Percentiles rank a stretch among this genome's conserved stretches.
phyloP scores from a whole-genome alignment of 2,797 vertebrate species.

The Rhinichthys osculus region DNA sequence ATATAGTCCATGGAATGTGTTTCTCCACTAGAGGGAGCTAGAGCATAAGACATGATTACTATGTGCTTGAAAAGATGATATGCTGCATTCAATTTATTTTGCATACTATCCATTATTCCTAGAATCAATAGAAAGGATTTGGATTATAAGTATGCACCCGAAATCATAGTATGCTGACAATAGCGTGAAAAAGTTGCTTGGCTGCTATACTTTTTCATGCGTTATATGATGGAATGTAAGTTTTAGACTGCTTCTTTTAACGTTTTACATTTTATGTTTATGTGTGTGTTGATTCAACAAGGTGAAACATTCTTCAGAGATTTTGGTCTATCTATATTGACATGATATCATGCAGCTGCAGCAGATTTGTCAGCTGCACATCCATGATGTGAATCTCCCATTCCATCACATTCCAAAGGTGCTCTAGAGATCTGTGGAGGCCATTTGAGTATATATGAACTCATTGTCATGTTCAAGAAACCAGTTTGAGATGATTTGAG shows the following conservation, averaged over 20 bases:
- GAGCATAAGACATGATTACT: slow-evolving; percentile 19
- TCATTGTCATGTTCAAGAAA: not conserved
- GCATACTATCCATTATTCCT: not conserved
- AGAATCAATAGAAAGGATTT: not conserved
- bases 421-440: slow-evolving; percentile 38
- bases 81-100: not conserved
- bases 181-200: too few species aligned
- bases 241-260: not conserved
- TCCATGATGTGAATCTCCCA: slow-evolving; percentile 63
- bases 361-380: slow-evolving; percentile 70
- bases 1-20: not conserved
- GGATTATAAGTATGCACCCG: not conserved
- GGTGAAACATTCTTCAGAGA: not conserved
- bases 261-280: not conserved
- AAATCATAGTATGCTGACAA: not conserved
- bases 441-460: not conserved
- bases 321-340: slow-evolving; percentile 13
- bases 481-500: too few species aligned
- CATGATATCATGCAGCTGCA: slow-evolving; percentile 61
- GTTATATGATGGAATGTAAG: not conserved
- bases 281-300: not conserved
- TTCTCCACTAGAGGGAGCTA: slow-evolving; percentile 50
- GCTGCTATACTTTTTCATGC: not conserved
- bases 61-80: not conserved
- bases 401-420: slow-evolving; percentile 62